These are phyloP conservation scores for Hydrophis major DNA, from an alignment of 2,797 vertebrate species.

Conservation along the genomic window DNA sequence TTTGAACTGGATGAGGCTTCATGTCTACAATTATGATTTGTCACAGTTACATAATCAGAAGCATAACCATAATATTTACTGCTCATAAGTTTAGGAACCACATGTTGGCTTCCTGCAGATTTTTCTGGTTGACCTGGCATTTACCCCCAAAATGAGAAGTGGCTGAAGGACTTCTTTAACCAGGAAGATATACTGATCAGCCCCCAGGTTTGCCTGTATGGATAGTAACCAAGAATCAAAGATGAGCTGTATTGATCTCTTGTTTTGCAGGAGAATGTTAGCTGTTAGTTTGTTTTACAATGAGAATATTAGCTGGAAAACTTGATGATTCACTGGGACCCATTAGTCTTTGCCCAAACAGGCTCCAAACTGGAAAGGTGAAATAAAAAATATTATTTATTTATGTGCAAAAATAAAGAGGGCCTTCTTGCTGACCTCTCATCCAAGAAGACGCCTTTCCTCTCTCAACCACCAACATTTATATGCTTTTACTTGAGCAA, in stretches of 20 bases:
- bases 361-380: neutral
- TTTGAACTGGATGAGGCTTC: rapidly evolving
- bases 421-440: too few relatives aligned
- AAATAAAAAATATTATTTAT: neutral
- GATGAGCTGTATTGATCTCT: neutral
- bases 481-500: too few relatives aligned
- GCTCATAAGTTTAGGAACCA: neutral
- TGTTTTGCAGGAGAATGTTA: neutral
- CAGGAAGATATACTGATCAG: neutral
- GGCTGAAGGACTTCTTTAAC: neutral
- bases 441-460: too few relatives aligned
- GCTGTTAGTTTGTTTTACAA: neutral
- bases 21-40: neutral
- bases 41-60: rapidly evolving
- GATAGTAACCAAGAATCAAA: neutral
- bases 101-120: neutral
- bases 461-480: too few relatives aligned
- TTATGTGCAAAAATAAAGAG: neutral
- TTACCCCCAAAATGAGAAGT: neutral
- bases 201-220: neutral
- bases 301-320: neutral
- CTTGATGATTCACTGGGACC: neutral
- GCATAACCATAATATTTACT: neutral
- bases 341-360: neutral
- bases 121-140: neutral